phyloP scores from a whole-genome alignment of 2,113 vertebrate genomes.

The Ciconia stormi region DNA sequence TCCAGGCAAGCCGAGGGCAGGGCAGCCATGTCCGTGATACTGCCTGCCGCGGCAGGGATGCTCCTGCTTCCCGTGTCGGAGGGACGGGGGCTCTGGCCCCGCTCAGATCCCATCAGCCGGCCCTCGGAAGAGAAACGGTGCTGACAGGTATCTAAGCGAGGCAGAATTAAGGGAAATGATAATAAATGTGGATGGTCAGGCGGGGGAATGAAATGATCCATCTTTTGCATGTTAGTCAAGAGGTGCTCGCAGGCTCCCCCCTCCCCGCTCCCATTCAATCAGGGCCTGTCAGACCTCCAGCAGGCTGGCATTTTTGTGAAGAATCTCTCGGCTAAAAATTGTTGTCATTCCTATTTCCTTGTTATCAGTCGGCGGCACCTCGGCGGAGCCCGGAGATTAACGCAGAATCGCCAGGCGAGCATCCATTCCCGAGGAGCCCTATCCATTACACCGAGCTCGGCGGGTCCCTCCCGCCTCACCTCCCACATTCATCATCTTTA shows the following conservation, averaged over 20 bases:
- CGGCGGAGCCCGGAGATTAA: slow-evolving; percentile 82
- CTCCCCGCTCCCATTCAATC: slow-evolving; percentile 81
- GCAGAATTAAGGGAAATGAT: slow-evolving; percentile 73
- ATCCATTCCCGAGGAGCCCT: slow-evolving; percentile 75
- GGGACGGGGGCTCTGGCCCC: neutral
- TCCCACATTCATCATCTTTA: slow-evolving; percentile 99
- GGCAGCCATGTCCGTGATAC: neutral
- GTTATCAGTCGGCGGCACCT: slow-evolving; percentile 88
- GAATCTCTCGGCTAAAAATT: slow-evolving; percentile 98
- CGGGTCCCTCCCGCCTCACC: slow-evolving; percentile 81
- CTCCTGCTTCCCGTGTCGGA: rapidly evolving
- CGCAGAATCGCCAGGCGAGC: slow-evolving; percentile 70
- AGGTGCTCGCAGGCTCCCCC: slow-evolving; percentile 69
- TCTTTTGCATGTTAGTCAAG: slow-evolving; percentile 90
- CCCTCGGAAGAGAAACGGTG: slow-evolving; percentile 55
- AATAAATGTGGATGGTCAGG: slow-evolving; percentile 83
- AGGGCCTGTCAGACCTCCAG: slow-evolving; percentile 85
- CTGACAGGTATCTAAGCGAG: slow-evolving; percentile 68
- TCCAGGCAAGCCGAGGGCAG: neutral
- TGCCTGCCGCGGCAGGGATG: neutral
- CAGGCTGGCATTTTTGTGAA: slow-evolving; percentile 92
- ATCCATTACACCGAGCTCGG: slow-evolving; percentile 80
- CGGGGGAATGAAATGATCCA: slow-evolving; percentile 90
- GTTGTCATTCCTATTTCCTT: slow-evolving; percentile 99
- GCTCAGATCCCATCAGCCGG: slow-evolving; percentile 52